These are phyloP conservation scores for Squalus acanthias DNA, from an alignment of 2,797 vertebrate species.

Conservation along the genomic window DNA sequence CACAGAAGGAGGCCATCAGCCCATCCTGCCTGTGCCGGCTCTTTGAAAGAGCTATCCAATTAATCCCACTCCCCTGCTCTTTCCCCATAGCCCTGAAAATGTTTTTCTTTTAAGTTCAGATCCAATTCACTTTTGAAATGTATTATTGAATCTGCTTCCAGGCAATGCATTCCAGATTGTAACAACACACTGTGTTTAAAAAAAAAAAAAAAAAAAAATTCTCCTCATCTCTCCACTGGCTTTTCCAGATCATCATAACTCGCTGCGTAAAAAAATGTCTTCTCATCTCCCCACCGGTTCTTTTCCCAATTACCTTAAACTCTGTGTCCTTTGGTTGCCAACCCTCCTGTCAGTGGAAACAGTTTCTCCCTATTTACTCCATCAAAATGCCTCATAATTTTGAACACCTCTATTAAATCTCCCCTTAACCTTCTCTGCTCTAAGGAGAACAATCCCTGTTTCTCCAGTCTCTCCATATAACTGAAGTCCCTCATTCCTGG, in stretches of 20 bases:
- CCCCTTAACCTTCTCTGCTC: not conserved
- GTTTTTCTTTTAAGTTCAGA: not conserved
- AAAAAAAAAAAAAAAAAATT: not conserved
- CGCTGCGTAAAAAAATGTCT: too few species aligned
- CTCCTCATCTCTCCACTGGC: not conserved
- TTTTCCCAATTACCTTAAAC: not conserved
- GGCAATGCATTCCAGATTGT: not conserved
- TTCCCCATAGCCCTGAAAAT: not conserved
- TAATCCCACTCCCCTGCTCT: not conserved
- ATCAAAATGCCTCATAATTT: not conserved
- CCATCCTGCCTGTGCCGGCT: not conserved
- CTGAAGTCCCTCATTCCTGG: not conserved
- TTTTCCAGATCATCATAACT: not conserved
- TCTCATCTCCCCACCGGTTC: not conserved
- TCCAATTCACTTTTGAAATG: not conserved
- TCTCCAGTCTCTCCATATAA: not conserved
- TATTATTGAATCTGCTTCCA: slow-evolving; percentile 9
- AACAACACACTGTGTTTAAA: not conserved
- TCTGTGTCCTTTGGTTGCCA: too few species aligned
- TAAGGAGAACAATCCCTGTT: not conserved
- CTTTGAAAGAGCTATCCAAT: slow-evolving; percentile 8
- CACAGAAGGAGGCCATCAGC: not conserved
- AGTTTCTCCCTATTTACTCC: not conserved
- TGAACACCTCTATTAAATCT: not conserved
- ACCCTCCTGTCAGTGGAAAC: not conserved